Base-by-base conservation (phyloP, 2,888 invertebrate genomes). In the Leucophenga maculata region DNA sequence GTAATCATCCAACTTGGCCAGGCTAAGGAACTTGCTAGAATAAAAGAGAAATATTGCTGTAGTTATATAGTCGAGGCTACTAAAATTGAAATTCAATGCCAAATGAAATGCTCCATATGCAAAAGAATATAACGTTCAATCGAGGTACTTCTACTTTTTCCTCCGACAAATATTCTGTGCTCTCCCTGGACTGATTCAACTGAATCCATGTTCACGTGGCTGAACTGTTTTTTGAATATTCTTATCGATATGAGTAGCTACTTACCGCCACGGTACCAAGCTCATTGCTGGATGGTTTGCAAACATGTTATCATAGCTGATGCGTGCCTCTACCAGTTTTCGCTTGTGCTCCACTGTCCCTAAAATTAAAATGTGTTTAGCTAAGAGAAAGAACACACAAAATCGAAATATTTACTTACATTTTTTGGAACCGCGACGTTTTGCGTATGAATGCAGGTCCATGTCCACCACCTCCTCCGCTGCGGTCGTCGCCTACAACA, bases 401-500 rank as follows among this genome's bases (percentile, higher is more conserved):
- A 6, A 6, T 39, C 39, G 39, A 39, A 11, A 1, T 39, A 8
- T 39, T 3, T 39, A 77, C 85, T 78, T 78, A 87, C 87, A 87
- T 74, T 85, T 87, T 72, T 85, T 86, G 44, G 79, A 76, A 13
- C 82, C 82, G 50, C 77, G 75, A 48, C 82, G 77, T 62, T 88
- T 87, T 14, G 87, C 87, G 71, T 88, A 88, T 4, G 85, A 86
- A 74, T 87, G 87, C 57, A 87, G 75, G 59, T 87, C 87, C 88
- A 87, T 86, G 3, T 54, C 50, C 9, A 18, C n/a, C 65, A 54
- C 26, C 9, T 52, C 54, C 18, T 52, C 54, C 18, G 16, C 54
- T 11, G 11, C 16, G n/a, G 54, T 16, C 50, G 20, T 50, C n/a
- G n/a, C 16, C 20, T 64, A 14, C 8, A 39, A 39, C 39, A 39